Conservation (phyloP, 2,888 invertebrate genomes). For the Agrotis exclamationis region DNA sequence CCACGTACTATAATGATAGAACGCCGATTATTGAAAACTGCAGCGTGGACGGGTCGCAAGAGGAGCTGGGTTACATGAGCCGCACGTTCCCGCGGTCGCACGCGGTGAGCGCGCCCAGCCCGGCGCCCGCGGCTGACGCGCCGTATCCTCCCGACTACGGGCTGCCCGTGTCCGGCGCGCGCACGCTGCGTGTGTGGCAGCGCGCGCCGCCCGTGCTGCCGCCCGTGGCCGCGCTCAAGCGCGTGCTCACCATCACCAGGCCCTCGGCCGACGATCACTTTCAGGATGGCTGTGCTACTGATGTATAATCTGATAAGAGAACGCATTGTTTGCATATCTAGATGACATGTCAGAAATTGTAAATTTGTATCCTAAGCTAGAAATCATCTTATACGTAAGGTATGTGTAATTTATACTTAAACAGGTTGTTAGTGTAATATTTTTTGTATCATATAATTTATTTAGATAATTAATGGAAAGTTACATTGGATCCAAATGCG, state of each 20-base stretch:
- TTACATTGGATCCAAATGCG: slow-evolving; percentile 87
- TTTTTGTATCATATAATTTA: slow-evolving; percentile 91
- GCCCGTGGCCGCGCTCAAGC: slow-evolving; percentile 96
- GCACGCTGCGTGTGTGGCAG: slow-evolving; percentile 97
- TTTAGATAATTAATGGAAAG: slow-evolving; percentile 88
- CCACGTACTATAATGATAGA: slow-evolving; percentile 93
- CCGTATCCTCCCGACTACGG: slow-evolving; percentile 96
- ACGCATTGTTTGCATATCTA: slow-evolving; percentile 74
- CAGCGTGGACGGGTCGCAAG: slow-evolving; percentile 91
- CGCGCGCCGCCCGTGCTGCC: slow-evolving; percentile 96
- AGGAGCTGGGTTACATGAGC: slow-evolving; percentile 92
- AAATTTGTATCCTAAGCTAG: slow-evolving; percentile 79
- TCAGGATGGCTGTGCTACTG: slow-evolving; percentile 98
- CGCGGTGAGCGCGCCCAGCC: slow-evolving; percentile 78
- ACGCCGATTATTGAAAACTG: slow-evolving; percentile 94
- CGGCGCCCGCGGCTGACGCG: slow-evolving; percentile 83
- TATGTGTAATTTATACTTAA: slow-evolving; percentile 83
- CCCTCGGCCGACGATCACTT: slow-evolving; percentile 98
- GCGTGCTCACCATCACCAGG: slow-evolving; percentile 95
- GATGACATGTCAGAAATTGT: slow-evolving; percentile 79
- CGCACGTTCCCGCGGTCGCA: slow-evolving; percentile 92
- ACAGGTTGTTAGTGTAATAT: slow-evolving; percentile 86
- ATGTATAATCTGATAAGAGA: slow-evolving; percentile 92
- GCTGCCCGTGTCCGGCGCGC: slow-evolving; percentile 93
- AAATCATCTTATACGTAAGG: slow-evolving; percentile 80